Evolutionary conservation across 2,113 vertebrate genomes (phyloP).

Genomic region (Silurus meridionalis): DNA sequence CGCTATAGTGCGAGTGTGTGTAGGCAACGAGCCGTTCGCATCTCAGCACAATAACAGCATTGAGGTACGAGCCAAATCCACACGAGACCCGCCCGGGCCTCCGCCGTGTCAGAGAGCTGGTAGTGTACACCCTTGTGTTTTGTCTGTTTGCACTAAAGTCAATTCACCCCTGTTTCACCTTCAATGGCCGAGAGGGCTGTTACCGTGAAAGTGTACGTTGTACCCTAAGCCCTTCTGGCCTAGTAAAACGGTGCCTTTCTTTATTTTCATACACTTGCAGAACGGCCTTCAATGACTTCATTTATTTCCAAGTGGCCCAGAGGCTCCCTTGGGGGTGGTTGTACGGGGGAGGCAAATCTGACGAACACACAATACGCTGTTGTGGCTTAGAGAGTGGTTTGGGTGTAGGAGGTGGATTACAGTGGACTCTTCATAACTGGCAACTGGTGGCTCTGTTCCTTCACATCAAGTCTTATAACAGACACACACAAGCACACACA

Average conservation of each 20-base stretch:
- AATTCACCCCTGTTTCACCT: conserved; percentile 63
- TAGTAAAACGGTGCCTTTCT: conserved; percentile 74
- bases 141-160: conserved; percentile 49
- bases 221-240: conserved; percentile 51
- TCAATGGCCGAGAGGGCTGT: conserved; percentile 57
- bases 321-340: conserved; percentile 55
- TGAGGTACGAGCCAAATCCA: conserved; percentile 55
- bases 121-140: conserved; percentile 47
- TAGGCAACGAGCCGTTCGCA: conserved; percentile 36
- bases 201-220: conserved; percentile 69
- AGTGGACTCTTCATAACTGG: conserved; percentile 33
- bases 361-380: conserved; percentile 63
- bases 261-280: conserved; percentile 70
- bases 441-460: conserved; percentile 22
- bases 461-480: not conserved
- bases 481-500: not conserved
- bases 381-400: conserved; percentile 53
- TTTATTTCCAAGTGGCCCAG: conserved; percentile 69
- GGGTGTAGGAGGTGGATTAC: conserved; percentile 35
- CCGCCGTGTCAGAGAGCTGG: conserved; percentile 58
- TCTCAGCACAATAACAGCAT: conserved; percentile 58
- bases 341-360: conserved; percentile 41
- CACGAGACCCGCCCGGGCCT: conserved; percentile 53
- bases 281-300: conserved; percentile 72
- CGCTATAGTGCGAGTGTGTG: not conserved